phyloP scores from a whole-genome alignment of 2,888 invertebrate species.

The Cantharis flavilabris region DNA sequence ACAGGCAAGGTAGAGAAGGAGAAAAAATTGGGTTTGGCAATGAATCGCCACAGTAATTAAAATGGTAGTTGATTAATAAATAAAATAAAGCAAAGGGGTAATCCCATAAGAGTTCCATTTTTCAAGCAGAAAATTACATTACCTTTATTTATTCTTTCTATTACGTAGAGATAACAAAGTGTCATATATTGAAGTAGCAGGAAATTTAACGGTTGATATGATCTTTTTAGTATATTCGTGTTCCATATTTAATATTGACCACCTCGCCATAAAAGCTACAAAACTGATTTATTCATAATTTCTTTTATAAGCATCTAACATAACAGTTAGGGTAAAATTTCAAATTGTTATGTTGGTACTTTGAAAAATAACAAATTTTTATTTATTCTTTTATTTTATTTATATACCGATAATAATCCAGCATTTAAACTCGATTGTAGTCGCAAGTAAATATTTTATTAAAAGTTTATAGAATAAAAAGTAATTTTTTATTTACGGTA shows the following conservation, averaged over 20 bases:
- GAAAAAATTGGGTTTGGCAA: too few relatives aligned
- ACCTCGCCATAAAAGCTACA: neutral
- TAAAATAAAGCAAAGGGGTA: too few relatives aligned
- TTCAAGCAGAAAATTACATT: neutral
- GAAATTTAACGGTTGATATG: neutral
- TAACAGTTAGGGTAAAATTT: neutral
- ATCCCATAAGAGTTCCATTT: neutral
- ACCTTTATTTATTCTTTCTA: neutral
- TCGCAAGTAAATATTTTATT: neutral
- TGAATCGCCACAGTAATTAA: too few relatives aligned
- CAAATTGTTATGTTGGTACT: neutral
- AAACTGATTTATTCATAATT: neutral
- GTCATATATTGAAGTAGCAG: neutral
- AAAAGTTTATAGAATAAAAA: neutral
- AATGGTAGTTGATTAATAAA: too few relatives aligned
- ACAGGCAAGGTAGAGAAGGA: too few relatives aligned
- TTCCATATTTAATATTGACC: neutral
- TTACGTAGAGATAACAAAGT: neutral
- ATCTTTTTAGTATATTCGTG: neutral
- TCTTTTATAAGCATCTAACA: neutral
- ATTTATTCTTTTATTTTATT: neutral
- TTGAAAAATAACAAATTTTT: neutral
- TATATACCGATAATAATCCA: neutral
- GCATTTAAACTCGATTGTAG: too few relatives aligned
- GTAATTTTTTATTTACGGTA: neutral